phyloP scores from a whole-genome alignment of 92 coral and sea anemone genomes.

The Epizoanthus stellaris region DNA sequence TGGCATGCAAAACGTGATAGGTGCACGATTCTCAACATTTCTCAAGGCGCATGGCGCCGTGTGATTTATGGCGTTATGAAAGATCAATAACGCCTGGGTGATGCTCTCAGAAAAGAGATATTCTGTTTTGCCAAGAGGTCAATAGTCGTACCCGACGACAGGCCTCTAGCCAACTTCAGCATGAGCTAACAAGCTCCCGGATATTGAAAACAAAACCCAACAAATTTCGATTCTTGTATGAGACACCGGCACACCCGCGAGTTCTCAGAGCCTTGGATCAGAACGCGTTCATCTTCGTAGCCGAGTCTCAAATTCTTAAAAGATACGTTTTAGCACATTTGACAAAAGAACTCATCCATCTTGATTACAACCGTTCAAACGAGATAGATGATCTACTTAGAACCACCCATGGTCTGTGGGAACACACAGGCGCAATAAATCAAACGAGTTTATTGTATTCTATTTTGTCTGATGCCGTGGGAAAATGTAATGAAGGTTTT shows the following conservation, averaged over 20 bases:
- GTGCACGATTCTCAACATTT: not conserved
- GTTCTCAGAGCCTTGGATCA: no score
- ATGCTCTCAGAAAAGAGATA: conserved; percentile 12
- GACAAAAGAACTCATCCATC: conserved; percentile 44
- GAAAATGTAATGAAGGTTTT: conserved; percentile 6
- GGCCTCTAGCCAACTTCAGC: conserved; percentile 10
- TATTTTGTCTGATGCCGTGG: conserved; percentile 40
- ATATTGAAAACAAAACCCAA: not conserved
- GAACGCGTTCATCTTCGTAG: no score
- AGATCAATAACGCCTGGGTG: conserved; percentile 16
- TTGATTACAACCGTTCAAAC: conserved; percentile 25
- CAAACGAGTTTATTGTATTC: conserved; percentile 23
- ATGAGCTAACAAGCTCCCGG: conserved; percentile 31
- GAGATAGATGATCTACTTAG: conserved; percentile 32
- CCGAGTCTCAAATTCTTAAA: conserved; percentile 23
- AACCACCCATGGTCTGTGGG: conserved; percentile 33
- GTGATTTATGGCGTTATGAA: conserved; percentile 39
- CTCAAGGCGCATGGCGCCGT: conserved; percentile 29
- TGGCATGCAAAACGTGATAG: no score
- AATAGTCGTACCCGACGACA: conserved; percentile 34
- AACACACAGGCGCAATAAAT: conserved; percentile 41
- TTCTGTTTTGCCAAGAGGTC: conserved; percentile 44
- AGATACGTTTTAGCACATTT: conserved; percentile 33
- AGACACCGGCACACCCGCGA: no score
- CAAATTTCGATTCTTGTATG: no score